These are phyloP conservation scores for Oryzias celebensis DNA, from an alignment of 2,113 vertebrate species.

Conservation along the genomic window DNA sequence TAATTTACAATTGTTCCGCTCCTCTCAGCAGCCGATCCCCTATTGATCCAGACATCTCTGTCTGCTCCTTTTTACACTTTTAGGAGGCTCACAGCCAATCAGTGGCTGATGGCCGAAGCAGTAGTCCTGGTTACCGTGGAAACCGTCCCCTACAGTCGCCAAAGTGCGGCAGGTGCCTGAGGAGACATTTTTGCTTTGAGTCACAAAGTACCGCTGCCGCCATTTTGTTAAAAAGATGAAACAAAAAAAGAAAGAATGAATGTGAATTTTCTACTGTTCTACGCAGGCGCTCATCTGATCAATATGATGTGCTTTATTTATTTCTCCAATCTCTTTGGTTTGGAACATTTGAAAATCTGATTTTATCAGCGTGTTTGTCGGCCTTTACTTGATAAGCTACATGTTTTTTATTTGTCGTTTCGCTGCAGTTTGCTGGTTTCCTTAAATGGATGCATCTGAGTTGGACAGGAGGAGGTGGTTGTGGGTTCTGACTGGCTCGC, in stretches of 20 bases:
- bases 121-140: slow-evolving; percentile 54
- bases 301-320: slow-evolving; percentile 62
- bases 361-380: slow-evolving; percentile 68
- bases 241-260: slow-evolving; percentile 28
- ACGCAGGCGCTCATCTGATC: slow-evolving; percentile 59
- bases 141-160: slow-evolving; percentile 67
- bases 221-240: slow-evolving; percentile 21
- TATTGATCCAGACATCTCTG: slow-evolving; percentile 38
- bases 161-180: slow-evolving; percentile 72
- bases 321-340: slow-evolving; percentile 62
- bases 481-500: slow-evolving; percentile 40
- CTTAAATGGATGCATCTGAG: slow-evolving; percentile 56
- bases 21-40: slow-evolving; percentile 33
- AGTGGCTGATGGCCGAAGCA: slow-evolving; percentile 52
- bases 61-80: slow-evolving; percentile 37
- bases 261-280: slow-evolving; percentile 74
- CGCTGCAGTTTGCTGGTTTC: slow-evolving; percentile 63
- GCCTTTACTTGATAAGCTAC: slow-evolving; percentile 68
- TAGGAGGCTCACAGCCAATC: slow-evolving; percentile 46
- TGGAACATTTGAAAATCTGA: slow-evolving; percentile 58
- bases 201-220: slow-evolving; percentile 42
- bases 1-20: slow-evolving; percentile 48
- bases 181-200: slow-evolving; percentile 68
- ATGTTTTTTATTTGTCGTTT: slow-evolving; percentile 42
- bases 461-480: slow-evolving; percentile 37